phyloP scores from a whole-genome alignment of 2,888 invertebrate species.

The Lysandra bellargus region DNA sequence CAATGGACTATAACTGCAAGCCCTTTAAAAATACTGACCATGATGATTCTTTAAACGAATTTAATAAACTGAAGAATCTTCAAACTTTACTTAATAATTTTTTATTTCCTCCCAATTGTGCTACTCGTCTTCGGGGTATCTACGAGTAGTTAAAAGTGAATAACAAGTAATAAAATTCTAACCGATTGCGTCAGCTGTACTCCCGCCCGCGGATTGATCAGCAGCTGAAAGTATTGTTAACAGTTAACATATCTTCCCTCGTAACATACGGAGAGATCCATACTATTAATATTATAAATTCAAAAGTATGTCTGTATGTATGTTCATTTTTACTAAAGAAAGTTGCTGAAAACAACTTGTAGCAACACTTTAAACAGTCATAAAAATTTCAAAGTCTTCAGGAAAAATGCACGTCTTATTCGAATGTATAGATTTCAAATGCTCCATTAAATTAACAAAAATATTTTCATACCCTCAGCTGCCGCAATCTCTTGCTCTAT shows the following conservation, averaged over 20 bases:
- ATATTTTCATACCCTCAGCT: slow-evolving; percentile 25
- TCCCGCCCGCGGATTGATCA: not conserved
- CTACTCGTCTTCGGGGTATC: not conserved
- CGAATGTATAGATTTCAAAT: not conserved
- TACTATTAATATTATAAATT: not conserved
- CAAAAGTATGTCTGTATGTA: not conserved
- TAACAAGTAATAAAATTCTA: not conserved
- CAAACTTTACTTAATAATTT: not conserved
- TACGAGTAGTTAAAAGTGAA: not conserved
- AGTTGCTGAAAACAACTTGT: no score
- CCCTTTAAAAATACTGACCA: not conserved
- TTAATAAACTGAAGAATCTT: not conserved
- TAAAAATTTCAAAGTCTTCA: not conserved
- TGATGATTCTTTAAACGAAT: not conserved
- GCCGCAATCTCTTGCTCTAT: slow-evolving; percentile 18
- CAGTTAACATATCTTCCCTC: not conserved
- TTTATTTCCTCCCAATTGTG: not conserved
- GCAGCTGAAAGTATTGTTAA: slow-evolving; percentile 15
- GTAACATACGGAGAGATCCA: not conserved
- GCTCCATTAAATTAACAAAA: not conserved
- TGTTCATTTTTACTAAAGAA: not conserved
- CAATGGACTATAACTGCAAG: not conserved
- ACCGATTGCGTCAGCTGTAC: slow-evolving; percentile 13
- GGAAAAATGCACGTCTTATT: not conserved
- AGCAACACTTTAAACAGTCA: not conserved